phyloP scores from a whole-genome alignment of 2,797 vertebrate species.

The Alectoris magna region DNA sequence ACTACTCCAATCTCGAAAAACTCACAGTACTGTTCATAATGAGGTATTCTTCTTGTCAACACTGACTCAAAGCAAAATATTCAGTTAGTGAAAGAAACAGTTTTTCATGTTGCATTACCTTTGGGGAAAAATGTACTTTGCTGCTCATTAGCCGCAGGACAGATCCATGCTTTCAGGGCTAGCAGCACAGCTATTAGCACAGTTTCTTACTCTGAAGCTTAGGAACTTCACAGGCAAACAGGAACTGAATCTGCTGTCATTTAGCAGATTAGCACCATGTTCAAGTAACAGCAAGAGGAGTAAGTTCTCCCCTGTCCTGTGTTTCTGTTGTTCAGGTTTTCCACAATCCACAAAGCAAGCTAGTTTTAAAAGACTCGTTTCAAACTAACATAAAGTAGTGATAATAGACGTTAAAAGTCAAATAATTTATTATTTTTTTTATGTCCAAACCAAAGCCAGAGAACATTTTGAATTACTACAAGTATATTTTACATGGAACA shows the following conservation, averaged over 20 bases:
- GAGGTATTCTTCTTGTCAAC: neutral
- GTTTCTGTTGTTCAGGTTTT: neutral
- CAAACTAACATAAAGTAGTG: neutral
- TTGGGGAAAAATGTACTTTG: neutral
- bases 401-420: neutral
- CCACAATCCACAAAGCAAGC: neutral
- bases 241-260: neutral
- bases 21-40: neutral
- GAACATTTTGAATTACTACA: neutral
- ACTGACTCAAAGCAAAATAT: neutral
- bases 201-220: neutral
- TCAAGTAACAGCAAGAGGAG: fast-evolving
- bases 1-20: neutral
- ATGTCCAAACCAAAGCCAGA: neutral
- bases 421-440: neutral
- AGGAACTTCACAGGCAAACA: neutral
- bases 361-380: neutral
- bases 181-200: neutral
- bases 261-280: neutral
- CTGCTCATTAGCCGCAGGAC: neutral
- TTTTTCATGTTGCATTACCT: neutral
- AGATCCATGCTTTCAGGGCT: neutral
- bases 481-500: neutral
- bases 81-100: neutral
- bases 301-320: neutral